A percentile compares a stretch with the other conserved stretches of the same genome.
These are phyloP conservation scores for Bombus sylvicola DNA, from an alignment of 1,140 invertebrate genomes.

Conservation along the genomic window DNA sequence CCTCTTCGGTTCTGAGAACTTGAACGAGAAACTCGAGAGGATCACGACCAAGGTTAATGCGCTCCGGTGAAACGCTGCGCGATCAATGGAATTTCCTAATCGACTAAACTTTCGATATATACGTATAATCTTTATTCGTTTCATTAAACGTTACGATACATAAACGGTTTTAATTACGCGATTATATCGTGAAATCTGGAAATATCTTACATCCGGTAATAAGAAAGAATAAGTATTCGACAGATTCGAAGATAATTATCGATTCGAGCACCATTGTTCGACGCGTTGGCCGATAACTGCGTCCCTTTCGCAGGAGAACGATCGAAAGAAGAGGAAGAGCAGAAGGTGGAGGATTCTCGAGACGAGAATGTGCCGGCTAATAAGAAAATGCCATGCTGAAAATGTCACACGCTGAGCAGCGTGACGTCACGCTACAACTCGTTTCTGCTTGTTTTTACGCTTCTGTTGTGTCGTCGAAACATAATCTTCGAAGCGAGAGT, in stretches of 20 bases:
- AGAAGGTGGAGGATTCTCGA: background rate
- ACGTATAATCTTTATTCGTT: background rate
- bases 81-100: background rate
- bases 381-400: conserved; percentile 71
- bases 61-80: background rate
- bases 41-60: background rate
- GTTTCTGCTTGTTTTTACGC: conserved; percentile 26
- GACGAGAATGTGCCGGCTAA: conserved; percentile 49
- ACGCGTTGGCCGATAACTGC: background rate
- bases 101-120: background rate
- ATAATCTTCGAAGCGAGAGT: background rate
- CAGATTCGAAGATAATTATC: background rate
- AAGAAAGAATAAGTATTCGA: background rate
- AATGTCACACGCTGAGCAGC: conserved; percentile 69
- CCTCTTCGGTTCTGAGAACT: background rate
- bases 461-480: conserved; percentile 6
- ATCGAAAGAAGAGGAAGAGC: background rate
- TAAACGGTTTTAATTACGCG: background rate
- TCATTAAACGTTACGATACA: background rate
- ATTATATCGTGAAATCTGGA: background rate
- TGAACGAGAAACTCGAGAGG: background rate
- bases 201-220: background rate
- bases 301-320: background rate
- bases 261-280: background rate
- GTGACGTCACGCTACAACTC: conserved; percentile 49